phyloP scores from a whole-genome alignment of 2,888 invertebrate genomes.

The Entomobrya multifasciata region DNA sequence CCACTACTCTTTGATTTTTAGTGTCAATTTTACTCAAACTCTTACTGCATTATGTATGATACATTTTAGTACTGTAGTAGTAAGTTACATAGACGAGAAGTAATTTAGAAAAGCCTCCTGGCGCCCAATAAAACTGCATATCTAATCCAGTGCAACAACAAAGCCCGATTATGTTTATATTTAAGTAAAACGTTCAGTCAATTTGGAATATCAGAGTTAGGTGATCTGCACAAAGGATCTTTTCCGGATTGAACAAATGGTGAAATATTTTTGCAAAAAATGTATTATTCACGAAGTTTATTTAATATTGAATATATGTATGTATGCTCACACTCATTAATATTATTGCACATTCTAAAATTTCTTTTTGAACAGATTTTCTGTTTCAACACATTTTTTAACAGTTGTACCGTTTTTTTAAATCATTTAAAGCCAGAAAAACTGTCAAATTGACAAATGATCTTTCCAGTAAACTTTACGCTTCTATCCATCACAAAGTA shows the following conservation, averaged over 20 bases:
- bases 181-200: not conserved
- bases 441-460: slow-evolving; percentile 69
- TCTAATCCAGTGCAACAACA: not conserved
- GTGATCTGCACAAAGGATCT: not conserved
- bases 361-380: not conserved
- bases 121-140: slow-evolving; percentile 34
- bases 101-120: slow-evolving; percentile 35
- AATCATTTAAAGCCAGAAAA: slow-evolving; percentile 12
- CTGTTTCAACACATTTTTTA: slow-evolving; percentile 16
- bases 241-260: not conserved
- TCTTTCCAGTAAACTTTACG: slow-evolving; percentile 20
- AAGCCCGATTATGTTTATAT: not conserved
- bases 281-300: too few species aligned
- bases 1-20: slow-evolving; percentile 58
- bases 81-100: slow-evolving; percentile 20
- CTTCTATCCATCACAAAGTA: slow-evolving; percentile 25
- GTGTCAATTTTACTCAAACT: slow-evolving; percentile 58
- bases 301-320: too few species aligned
- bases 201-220: not conserved
- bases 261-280: too few species aligned
- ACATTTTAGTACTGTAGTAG: slow-evolving; percentile 16
- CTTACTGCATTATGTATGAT: slow-evolving; percentile 56
- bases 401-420: slow-evolving; percentile 9
- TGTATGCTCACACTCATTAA: too few species aligned
- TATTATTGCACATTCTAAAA: too few species aligned